phyloP scores from a whole-genome alignment of 1,140 invertebrate genomes.

The Ericerus pela region DNA sequence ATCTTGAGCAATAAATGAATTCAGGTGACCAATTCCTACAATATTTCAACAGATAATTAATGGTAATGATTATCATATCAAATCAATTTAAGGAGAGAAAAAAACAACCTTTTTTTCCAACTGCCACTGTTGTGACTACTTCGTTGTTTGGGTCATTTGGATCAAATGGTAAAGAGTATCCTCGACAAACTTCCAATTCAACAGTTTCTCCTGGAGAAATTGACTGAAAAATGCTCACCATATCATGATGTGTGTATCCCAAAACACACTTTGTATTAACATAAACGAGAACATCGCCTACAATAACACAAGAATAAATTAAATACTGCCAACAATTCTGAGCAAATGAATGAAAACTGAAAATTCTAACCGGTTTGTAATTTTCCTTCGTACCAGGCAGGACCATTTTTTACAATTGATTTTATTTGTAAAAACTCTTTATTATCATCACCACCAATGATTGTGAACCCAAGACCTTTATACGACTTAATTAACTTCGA shows the following conservation, averaged over 20 bases:
- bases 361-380: conserved; percentile 50
- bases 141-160: conserved; percentile 93
- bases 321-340: background rate
- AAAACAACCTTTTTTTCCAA: conserved; percentile 50
- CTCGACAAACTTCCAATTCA: conserved; percentile 78
- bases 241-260: conserved; percentile 90
- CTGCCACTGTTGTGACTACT: conserved; percentile 86
- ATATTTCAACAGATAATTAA: too few relatives aligned
- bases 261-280: conserved; percentile 88
- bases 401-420: conserved; percentile 89
- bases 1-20: conserved; percentile 31
- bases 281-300: conserved; percentile 88
- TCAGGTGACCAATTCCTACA: too few relatives aligned
- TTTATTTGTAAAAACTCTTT: conserved; percentile 87
- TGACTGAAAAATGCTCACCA: conserved; percentile 86
- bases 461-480: conserved; percentile 89
- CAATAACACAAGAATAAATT: too few relatives aligned
- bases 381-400: conserved; percentile 86
- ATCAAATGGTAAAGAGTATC: conserved; percentile 89
- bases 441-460: conserved; percentile 77
- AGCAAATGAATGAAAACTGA: conserved; percentile 13
- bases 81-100: too few relatives aligned
- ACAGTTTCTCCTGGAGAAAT: conserved; percentile 82
- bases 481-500: conserved; percentile 75
- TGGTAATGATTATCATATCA: too few relatives aligned